These are phyloP conservation scores for Nasonia longicornis DNA, from an alignment of 1,140 invertebrate genomes.

Conservation along the genomic window DNA sequence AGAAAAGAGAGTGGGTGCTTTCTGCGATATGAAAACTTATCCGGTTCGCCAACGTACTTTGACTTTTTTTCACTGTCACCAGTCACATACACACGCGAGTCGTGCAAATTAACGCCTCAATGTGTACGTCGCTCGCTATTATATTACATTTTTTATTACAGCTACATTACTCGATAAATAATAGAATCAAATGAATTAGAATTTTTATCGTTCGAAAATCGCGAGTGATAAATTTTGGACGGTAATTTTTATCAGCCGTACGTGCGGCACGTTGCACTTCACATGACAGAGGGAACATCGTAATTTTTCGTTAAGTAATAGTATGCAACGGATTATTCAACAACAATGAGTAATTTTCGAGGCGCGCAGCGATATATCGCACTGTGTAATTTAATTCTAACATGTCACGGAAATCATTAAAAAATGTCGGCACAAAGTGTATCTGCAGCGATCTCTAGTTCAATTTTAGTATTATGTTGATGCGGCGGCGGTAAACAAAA, in stretches of 20 bases:
- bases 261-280: too few species aligned
- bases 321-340: not conserved
- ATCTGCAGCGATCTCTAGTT: not conserved
- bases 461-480: not conserved
- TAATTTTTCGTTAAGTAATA: conserved; percentile 14
- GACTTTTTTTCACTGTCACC: not conserved
- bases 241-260: too few species aligned
- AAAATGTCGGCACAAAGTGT: conserved; percentile 4
- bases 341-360: not conserved
- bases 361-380: not conserved
- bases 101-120: too few species aligned
- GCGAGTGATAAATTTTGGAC: too few species aligned
- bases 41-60: conserved; percentile 39
- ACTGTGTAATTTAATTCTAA: conserved; percentile 2
- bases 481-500: not conserved
- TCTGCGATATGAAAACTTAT: conserved; percentile 41
- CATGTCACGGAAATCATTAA: conserved; percentile 9
- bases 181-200: too few species aligned
- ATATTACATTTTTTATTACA: not conserved
- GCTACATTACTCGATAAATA: too few species aligned
- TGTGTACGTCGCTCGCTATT: not conserved
- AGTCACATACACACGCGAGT: too few species aligned
- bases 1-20: conserved; percentile 41
- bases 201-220: too few species aligned
- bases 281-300: not conserved